Conservation (phyloP, 2,113 vertebrate genomes). For the Neogobius melanostomus region DNA sequence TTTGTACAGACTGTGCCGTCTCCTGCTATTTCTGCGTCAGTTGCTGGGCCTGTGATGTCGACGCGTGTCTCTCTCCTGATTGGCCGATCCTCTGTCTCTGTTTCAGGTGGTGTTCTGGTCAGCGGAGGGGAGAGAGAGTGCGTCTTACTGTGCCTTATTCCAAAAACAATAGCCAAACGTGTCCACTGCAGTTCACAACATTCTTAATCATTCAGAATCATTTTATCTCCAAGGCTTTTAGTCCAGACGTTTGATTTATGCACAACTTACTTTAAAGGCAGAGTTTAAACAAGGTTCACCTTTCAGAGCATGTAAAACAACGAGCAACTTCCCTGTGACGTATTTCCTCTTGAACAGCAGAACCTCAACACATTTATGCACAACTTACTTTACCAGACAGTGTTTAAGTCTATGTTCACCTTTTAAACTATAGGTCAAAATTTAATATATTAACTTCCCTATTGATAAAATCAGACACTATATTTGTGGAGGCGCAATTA, state of each 20-base stretch:
- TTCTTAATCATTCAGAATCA: no score
- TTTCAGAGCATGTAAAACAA: not conserved
- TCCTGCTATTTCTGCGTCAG: conserved; percentile 40
- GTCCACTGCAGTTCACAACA: no score
- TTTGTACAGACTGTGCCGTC: not conserved
- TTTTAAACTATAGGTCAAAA: not conserved
- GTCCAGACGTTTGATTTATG: no score
- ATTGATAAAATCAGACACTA: not conserved
- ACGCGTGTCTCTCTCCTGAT: conserved; percentile 28
- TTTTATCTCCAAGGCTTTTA: no score
- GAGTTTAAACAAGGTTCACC: not conserved
- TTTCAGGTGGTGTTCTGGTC: conserved; percentile 28
- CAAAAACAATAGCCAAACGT: conserved; percentile 9
- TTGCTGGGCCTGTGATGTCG: conserved; percentile 64
- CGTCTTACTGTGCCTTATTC: conserved; percentile 10
- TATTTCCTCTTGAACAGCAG: no score
- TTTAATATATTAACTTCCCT: not conserved
- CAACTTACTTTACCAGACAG: no score
- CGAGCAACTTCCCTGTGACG: no score
- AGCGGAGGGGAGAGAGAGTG: conserved; percentile 23
- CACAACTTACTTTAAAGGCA: not conserved
- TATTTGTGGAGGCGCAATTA: no score
- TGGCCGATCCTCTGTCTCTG: conserved; percentile 51
- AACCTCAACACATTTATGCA: no score
- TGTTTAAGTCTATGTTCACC: no score